Conservation (phyloP, 1,140 invertebrate genomes). For the Asobara japonica region DNA sequence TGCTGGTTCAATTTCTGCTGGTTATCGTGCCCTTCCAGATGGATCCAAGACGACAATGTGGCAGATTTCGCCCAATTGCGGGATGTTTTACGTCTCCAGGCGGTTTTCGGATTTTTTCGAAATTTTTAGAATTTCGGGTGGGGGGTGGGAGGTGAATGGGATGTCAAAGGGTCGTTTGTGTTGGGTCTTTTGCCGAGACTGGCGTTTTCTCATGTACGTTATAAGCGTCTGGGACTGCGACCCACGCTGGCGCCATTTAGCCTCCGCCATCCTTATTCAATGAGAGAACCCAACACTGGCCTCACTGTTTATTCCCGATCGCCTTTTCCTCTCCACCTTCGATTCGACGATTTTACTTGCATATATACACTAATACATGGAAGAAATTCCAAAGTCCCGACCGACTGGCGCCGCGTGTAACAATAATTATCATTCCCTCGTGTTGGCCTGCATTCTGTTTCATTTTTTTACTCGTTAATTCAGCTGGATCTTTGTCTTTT, state of each 20-base stretch:
- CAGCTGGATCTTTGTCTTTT: not conserved
- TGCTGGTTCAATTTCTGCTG: too few species aligned
- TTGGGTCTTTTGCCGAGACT: constrained; percentile 14
- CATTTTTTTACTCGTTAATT: constrained; percentile 29
- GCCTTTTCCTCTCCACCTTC: constrained; percentile 18
- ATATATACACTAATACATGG: constrained; percentile 14
- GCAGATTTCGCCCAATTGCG: too few species aligned
- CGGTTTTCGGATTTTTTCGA: not conserved
- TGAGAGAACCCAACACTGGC: constrained; percentile 12
- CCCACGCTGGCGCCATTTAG: constrained; percentile 62
- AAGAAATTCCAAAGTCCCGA: constrained; percentile 24
- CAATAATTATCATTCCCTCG: constrained; percentile 57
- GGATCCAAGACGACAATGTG: too few species aligned
- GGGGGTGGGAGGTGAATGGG: constrained; percentile 28
- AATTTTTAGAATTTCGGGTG: not conserved
- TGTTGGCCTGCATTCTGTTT: constrained; percentile 39
- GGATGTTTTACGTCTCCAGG: not conserved
- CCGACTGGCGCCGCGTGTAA: constrained; percentile 57
- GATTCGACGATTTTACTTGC: constrained; percentile 21
- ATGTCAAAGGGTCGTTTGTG: constrained; percentile 56
- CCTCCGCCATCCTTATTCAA: constrained; percentile 40
- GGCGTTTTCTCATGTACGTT: constrained; percentile 25
- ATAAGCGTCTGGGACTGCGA: constrained; percentile 44
- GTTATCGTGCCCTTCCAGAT: too few species aligned
- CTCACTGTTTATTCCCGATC: constrained; percentile 16